A percentile compares a stretch with the other conserved stretches of the same genome.
These are phyloP conservation scores for Venustaconcha ellipsiformis DNA, from an alignment of 1,140 invertebrate genomes.

Conservation along the genomic window DNA sequence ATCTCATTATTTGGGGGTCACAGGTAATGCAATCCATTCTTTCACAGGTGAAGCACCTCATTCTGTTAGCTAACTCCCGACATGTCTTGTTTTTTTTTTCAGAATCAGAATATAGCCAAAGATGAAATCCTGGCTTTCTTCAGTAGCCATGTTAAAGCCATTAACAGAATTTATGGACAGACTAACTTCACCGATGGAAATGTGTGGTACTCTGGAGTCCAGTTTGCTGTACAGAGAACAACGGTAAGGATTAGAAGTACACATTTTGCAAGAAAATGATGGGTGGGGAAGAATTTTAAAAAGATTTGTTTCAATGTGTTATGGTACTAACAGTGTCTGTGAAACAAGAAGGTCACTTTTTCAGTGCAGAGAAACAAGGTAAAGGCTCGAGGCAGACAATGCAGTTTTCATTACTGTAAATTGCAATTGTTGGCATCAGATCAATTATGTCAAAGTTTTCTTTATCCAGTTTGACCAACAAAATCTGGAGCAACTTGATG, in stretches of 20 bases:
- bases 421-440: too few relatives aligned
- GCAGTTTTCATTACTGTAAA: not conserved
- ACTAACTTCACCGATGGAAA: slow-evolving; percentile 83
- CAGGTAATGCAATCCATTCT: not conserved
- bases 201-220: slow-evolving; percentile 85
- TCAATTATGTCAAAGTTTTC: too few relatives aligned
- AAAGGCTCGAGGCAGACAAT: not conserved
- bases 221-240: slow-evolving; percentile 97
- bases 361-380: too few relatives aligned
- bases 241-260: slow-evolving; percentile 76
- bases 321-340: not conserved
- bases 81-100: slow-evolving; percentile 29
- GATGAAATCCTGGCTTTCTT: slow-evolving; percentile 98
- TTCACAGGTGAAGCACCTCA: not conserved
- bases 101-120: slow-evolving; percentile 52
- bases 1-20: too few relatives aligned
- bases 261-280: too few relatives aligned
- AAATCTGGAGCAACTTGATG: too few relatives aligned
- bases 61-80: not conserved
- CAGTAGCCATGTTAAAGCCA: slow-evolving; percentile 97
- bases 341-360: not conserved
- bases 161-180: slow-evolving; percentile 97
- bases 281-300: not conserved
- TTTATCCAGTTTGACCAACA: too few relatives aligned
- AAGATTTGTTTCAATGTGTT: not conserved